Evolutionary conservation across 1,140 invertebrate genomes (phyloP).

Genomic region (Lethrus apterus): DNA sequence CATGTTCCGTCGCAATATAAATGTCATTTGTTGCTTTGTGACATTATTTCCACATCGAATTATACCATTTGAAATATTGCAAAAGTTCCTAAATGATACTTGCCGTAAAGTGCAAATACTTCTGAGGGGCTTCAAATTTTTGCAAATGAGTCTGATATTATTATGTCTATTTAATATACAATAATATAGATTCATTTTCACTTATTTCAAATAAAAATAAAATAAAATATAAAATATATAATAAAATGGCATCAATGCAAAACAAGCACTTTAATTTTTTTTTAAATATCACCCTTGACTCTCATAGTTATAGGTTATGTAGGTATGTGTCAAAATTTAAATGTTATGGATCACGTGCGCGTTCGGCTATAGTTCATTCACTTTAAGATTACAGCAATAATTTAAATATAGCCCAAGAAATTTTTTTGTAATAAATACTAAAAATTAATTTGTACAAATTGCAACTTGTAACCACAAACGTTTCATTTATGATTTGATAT

Average conservation of each 20-base stretch:
- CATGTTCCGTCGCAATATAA: slow-evolving; percentile 5
- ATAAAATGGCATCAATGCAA: neutral
- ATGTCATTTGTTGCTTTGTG: slow-evolving; percentile 5
- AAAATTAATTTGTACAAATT: neutral
- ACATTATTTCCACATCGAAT: neutral
- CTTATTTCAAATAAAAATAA: neutral
- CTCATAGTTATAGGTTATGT: too few species aligned
- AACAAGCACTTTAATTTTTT: too few species aligned
- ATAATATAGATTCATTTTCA: slow-evolving; percentile 12
- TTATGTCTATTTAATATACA: slow-evolving; percentile 8
- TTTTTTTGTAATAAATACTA: neutral
- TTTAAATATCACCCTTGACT: too few species aligned
- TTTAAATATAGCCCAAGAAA: neutral
- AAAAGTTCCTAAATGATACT: neutral
- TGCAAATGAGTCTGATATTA: neutral
- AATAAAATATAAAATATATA: neutral
- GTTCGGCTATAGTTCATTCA: too few species aligned
- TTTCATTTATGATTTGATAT: too few species aligned
- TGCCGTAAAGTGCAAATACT: neutral
- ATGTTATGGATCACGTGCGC: too few species aligned
- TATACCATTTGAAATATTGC: neutral
- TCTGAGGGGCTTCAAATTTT: neutral
- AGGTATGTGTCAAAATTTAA: too few species aligned
- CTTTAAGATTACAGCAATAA: too few species aligned
- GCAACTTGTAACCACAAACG: too few species aligned